Conservation (phyloP, 1,140 invertebrate genomes). For the Anastrepha ludens region DNA sequence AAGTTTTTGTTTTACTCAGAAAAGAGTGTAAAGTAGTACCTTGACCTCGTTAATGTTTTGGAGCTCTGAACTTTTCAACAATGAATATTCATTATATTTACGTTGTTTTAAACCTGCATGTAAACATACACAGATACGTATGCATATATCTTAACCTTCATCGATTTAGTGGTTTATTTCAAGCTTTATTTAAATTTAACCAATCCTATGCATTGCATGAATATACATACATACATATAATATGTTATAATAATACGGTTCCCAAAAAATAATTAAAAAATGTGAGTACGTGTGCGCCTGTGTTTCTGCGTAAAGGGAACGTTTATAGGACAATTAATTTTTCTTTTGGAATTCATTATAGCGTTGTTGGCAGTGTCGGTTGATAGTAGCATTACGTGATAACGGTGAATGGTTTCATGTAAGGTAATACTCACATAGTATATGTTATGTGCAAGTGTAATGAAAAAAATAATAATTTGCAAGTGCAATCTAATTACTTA, state of each 20-base stretch:
- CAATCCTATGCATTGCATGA: background rate
- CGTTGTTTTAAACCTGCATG: background rate
- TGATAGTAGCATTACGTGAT: background rate
- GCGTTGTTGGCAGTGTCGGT: background rate
- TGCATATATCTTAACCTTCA: background rate
- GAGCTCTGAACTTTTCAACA: conserved; percentile 21
- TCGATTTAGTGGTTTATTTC: too few relatives aligned
- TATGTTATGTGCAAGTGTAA: background rate
- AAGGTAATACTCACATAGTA: background rate
- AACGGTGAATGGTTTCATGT: background rate
- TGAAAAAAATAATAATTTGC: conserved; percentile 8
- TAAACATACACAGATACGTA: background rate
- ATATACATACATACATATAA: background rate
- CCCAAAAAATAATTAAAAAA: background rate
- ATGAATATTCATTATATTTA: background rate
- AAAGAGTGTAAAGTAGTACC: background rate
- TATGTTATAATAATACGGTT: background rate
- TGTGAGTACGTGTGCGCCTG: conserved; percentile 32
- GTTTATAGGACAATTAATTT: conserved; percentile 6
- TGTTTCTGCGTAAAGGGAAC: conserved; percentile 4
- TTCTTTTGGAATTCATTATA: background rate
- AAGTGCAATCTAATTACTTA: conserved; percentile 48
- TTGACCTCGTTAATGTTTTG: background rate
- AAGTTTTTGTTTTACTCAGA: background rate
- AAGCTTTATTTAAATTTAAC: background rate